Percentiles rank a stretch among this genome's conserved stretches.
These are phyloP conservation scores for Diglossa cyanea DNA, from an alignment of 2,797 vertebrate genomes.

Conservation along the genomic window DNA sequence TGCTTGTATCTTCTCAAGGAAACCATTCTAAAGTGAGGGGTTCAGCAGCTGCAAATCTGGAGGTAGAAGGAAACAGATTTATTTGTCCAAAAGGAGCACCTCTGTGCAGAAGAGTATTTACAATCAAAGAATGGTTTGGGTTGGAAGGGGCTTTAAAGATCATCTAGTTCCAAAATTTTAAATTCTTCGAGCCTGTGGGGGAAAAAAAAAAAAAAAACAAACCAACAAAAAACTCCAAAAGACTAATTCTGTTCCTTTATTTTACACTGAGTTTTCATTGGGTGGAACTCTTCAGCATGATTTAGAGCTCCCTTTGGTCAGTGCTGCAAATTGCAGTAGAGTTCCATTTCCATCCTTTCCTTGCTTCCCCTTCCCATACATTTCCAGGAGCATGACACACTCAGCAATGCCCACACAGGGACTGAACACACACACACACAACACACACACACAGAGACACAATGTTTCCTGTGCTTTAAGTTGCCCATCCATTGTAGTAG, in stretches of 20 bases:
- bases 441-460: no score
- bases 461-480: background rate
- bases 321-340: background rate
- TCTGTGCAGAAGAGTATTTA: fast-evolving
- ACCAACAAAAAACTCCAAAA: background rate
- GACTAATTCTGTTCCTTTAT: background rate
- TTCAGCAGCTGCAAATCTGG: background rate
- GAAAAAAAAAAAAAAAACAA: background rate
- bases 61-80: background rate
- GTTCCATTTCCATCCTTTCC: background rate
- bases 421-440: no score
- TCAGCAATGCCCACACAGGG: background rate
- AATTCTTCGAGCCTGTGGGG: background rate
- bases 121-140: background rate
- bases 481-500: background rate
- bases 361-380: background rate
- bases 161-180: background rate
- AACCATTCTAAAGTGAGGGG: background rate
- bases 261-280: background rate
- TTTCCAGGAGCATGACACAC: background rate
- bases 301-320: background rate
- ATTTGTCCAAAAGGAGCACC: background rate
- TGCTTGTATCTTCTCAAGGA: background rate
- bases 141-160: background rate
- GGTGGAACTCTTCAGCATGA: background rate